Percentiles rank a stretch among this genome's conserved stretches.
Conservation (phyloP, 2,888 invertebrate species). For the Anticlea derivata region DNA sequence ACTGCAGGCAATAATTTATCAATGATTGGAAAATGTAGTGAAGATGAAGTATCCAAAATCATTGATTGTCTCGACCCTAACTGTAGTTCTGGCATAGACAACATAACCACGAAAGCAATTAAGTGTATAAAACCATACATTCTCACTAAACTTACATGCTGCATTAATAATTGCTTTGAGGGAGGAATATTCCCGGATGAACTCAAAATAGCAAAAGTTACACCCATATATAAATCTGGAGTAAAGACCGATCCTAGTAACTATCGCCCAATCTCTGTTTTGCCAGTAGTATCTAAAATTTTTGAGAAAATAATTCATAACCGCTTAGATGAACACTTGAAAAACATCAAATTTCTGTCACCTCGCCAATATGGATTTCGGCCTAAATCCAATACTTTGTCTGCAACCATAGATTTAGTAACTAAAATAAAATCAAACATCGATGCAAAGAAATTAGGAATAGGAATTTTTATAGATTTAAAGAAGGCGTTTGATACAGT, state of each 20-base stretch:
- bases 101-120: slow-evolving; percentile 10
- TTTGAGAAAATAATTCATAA: too few species aligned
- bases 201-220: slow-evolving; percentile 12
- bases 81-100: slow-evolving; percentile 11
- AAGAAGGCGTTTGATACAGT: slow-evolving; percentile 7
- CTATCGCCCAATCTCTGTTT: slow-evolving; percentile 20
- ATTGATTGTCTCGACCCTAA: slow-evolving; percentile 7
- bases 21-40: background rate
- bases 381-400: background rate
- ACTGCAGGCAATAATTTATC: background rate
- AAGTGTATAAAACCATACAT: slow-evolving; percentile 15
- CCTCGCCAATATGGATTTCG: background rate
- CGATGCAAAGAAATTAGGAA: slow-evolving; percentile 12
- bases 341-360: background rate
- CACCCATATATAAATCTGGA: slow-evolving; percentile 22
- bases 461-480: slow-evolving; percentile 24
- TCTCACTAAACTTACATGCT: background rate
- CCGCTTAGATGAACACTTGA: background rate
- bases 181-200: background rate
- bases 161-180: slow-evolving; percentile 4
- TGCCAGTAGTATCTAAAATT: too few species aligned
- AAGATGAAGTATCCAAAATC: slow-evolving; percentile 10
- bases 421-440: slow-evolving; percentile 13
- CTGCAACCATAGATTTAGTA: background rate
- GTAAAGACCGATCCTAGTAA: slow-evolving; percentile 17